A percentile compares a stretch with the other conserved stretches of the same genome.
Evolutionary conservation across 2,888 invertebrate species (phyloP).

Genomic region (Sarcophaga carnaria): DNA sequence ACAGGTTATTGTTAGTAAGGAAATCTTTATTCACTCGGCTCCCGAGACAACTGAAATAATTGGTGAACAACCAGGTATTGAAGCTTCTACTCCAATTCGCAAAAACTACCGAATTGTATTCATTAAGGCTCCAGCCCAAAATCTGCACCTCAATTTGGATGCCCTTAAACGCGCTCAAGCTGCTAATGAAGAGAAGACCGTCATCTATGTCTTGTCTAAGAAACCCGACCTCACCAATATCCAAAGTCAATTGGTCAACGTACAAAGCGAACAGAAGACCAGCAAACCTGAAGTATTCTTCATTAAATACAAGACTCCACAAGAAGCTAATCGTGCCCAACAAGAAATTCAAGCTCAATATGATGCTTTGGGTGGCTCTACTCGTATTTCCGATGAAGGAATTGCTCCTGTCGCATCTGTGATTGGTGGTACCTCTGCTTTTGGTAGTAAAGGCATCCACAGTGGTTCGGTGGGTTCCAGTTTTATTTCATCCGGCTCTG

Average conservation of each 20-base stretch:
- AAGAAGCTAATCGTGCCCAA: constrained; percentile 80
- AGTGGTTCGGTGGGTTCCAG: neutral
- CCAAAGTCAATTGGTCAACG: constrained; percentile 86
- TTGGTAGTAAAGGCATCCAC: neutral
- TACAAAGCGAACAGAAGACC: constrained; percentile 75
- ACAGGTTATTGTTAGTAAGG: constrained; percentile 77
- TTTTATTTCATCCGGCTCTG: neutral
- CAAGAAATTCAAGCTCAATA: constrained; percentile 80
- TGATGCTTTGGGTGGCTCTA: constrained; percentile 79
- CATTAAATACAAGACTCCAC: constrained; percentile 81
- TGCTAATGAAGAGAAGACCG: constrained; percentile 80
- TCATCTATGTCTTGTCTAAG: constrained; percentile 81
- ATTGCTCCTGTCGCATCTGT: constrained; percentile 77
- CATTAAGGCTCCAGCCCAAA: constrained; percentile 81
- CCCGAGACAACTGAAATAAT: constrained; percentile 79
- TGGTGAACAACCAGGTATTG: constrained; percentile 66
- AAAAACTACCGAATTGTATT: constrained; percentile 81
- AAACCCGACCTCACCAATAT: constrained; percentile 78
- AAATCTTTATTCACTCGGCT: constrained; percentile 79
- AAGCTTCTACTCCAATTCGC: constrained; percentile 75
- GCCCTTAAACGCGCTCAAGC: constrained; percentile 76
- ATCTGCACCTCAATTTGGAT: constrained; percentile 80
- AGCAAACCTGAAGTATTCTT: constrained; percentile 81
- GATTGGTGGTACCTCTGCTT: constrained; percentile 71
- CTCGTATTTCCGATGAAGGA: constrained; percentile 80